phyloP scores from a whole-genome alignment of 2,888 invertebrate species.

The Himalopsyche kuldschensis region DNA sequence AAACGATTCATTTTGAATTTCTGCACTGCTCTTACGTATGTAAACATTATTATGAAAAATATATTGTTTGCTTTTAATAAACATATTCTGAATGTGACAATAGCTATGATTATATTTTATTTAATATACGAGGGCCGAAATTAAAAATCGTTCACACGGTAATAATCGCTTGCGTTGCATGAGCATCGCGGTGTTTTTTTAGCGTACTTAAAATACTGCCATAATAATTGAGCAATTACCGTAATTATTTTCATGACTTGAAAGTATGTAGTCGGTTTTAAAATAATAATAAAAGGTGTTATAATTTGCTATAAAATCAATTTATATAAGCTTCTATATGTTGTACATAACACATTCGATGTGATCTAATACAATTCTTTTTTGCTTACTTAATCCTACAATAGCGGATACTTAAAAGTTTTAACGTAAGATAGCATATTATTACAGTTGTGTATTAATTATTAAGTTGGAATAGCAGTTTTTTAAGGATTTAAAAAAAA shows the following conservation, averaged over 20 bases:
- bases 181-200: background rate
- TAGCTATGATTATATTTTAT: no score
- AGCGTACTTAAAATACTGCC: background rate
- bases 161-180: background rate
- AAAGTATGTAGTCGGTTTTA: background rate
- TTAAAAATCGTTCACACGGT: background rate
- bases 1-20: no score
- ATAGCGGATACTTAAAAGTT: no score
- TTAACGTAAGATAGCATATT: no score
- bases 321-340: background rate
- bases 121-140: background rate
- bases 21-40: no score
- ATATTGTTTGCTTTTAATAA: no score
- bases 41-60: no score
- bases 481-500: background rate
- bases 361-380: background rate
- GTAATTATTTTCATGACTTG: background rate
- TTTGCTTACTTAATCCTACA: background rate
- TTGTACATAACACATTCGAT: background rate
- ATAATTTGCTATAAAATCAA: background rate
- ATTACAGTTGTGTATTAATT: no score
- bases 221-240: background rate
- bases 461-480: background rate
- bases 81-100: no score
- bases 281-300: background rate